Evolutionary conservation across 2,113 vertebrate species (phyloP).

Genomic region (Clarias batrachus): DNA sequence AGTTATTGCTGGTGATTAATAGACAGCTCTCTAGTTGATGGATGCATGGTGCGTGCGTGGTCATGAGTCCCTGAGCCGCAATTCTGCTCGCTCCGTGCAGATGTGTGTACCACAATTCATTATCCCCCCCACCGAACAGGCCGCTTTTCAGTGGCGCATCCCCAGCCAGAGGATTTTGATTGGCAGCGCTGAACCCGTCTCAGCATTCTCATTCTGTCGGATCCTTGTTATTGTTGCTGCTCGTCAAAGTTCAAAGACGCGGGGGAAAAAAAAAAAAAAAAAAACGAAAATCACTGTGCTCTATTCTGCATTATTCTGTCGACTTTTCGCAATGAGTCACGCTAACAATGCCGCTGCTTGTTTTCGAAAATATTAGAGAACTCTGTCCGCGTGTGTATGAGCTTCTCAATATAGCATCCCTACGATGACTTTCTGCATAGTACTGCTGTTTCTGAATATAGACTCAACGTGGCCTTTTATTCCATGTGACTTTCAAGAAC

Average conservation of each 20-base stretch:
- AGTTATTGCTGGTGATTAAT: conserved; percentile 35
- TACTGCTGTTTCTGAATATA: neutral
- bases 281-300: neutral
- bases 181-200: conserved; percentile 21
- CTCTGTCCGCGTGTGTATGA: no score
- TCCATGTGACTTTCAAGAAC: neutral
- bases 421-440: neutral
- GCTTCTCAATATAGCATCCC: neutral
- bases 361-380: neutral
- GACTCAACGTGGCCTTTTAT: neutral
- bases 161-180: conserved; percentile 15
- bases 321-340: neutral
- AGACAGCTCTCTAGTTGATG: conserved; percentile 35
- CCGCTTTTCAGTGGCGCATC: conserved; percentile 4
- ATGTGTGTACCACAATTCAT: conserved; percentile 45
- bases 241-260: neutral
- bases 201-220: neutral
- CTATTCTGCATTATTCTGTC: neutral
- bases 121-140: conserved; percentile 29
- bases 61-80: conserved; percentile 29
- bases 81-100: conserved; percentile 20
- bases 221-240: neutral
- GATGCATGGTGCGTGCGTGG: conserved; percentile 21
- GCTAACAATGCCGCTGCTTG: neutral
- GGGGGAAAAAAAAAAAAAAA: no score